Evolutionary conservation across 2,888 invertebrate genomes (phyloP), one percentile per base, ranked within the genome.

Genomic region (Stenichneumon culpator): DNA sequence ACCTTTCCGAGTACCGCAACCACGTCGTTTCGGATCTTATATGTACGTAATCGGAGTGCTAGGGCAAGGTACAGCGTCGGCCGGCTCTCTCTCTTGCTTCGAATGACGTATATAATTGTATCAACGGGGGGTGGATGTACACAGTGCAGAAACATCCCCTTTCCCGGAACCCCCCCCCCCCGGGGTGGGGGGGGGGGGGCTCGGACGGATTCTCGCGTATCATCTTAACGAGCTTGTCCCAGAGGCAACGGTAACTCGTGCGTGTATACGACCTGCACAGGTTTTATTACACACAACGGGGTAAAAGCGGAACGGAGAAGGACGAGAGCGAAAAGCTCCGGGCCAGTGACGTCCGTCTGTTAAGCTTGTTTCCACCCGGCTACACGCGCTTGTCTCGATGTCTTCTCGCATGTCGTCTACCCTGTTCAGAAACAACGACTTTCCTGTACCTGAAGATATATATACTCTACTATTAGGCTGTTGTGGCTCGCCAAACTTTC

Each of bases 161-260:
- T 0, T 4, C 44, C 44, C 5, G 5, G 19, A 67, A n/a, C 28
- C 28, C 19, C 4, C 4, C 3, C 16, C 5, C 11, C 9, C 25
- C 32, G 39, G 9, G 39, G 39, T 9, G 9, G 32, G 4, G 32
- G 32, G 32, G 2, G 36, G 32, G n/a, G n/a, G n/a, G n/a, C 14
- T 44, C 14, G 69, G 69, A 70, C 70, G 44, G 69, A 83, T 87
- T 86, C 83, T 82, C 86, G 85, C 83, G 89, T 86, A 89, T 88
- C 89, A 87, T 89, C 88, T 88, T 89, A 90, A 89, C 89, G 89
- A 89, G 88, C 89, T 84, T 83, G 87, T 87, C 87, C 82, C 79
- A 19, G 69, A 16, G 57, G 67, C 25, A 50, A 57, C 57, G 70
- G 63, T 36, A 67, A 57, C 79, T 75, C 79, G 50, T 28, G 22